phyloP scores from a whole-genome alignment of 2,888 invertebrate genomes.

The Epinotia ramella region DNA sequence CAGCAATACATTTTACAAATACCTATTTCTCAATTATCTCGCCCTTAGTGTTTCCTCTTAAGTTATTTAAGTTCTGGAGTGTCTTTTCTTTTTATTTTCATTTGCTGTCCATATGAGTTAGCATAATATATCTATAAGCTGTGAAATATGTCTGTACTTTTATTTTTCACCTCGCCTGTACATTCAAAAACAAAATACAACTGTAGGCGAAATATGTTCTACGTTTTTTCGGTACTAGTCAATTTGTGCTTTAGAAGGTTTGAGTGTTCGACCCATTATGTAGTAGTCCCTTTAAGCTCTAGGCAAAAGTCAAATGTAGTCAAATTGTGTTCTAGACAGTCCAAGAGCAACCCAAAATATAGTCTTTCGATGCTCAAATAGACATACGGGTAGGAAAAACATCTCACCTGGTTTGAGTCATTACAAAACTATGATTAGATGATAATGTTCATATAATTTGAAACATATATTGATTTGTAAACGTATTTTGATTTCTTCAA shows the following conservation, averaged over 20 bases:
- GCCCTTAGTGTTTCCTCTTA: too few relatives aligned
- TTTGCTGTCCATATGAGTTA: background rate
- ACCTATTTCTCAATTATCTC: too few relatives aligned
- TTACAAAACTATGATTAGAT: background rate
- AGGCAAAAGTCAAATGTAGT: background rate
- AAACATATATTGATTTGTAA: background rate
- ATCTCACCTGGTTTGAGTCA: background rate
- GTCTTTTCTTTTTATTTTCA: conserved; percentile 1
- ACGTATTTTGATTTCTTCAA: background rate
- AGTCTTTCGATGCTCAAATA: background rate
- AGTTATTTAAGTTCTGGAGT: background rate
- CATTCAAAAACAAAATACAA: background rate
- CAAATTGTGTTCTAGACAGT: background rate
- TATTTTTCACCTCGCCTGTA: background rate
- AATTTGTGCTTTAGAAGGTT: background rate
- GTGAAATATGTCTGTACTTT: background rate
- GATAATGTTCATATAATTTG: background rate
- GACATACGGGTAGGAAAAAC: background rate
- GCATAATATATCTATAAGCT: background rate
- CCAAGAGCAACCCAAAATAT: background rate
- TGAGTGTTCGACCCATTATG: background rate
- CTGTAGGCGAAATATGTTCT: background rate
- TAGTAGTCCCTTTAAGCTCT: background rate
- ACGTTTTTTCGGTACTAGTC: background rate
- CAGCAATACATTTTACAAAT: too few relatives aligned